These are phyloP conservation scores for Naja naja DNA, from an alignment of 2,113 vertebrate species.

Conservation along the genomic window DNA sequence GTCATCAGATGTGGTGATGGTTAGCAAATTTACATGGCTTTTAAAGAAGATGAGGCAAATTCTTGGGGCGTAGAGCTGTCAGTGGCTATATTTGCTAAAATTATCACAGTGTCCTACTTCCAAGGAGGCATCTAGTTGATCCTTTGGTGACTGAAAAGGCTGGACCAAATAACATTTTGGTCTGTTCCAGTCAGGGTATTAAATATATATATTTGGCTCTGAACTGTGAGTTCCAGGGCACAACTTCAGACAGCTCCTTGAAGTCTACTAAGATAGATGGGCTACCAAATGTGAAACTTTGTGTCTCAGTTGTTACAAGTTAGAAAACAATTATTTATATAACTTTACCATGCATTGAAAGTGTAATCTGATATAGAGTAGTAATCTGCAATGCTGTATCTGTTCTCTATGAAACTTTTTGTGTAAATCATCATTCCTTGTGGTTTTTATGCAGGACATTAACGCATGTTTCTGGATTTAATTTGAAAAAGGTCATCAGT, in stretches of 20 bases:
- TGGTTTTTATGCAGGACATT: background rate
- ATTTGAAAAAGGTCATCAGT: background rate
- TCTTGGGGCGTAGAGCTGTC: background rate
- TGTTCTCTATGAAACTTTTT: background rate
- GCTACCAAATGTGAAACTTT: background rate
- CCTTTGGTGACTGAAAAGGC: background rate
- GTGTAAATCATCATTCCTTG: background rate
- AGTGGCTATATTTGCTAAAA: background rate
- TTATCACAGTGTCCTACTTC: background rate
- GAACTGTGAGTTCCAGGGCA: background rate
- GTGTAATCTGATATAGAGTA: background rate
- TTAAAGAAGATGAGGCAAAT: background rate
- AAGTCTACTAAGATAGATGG: background rate
- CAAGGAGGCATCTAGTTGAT: background rate
- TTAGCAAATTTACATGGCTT: background rate
- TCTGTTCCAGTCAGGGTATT: background rate
- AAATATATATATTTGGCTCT: background rate
- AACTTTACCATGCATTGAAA: background rate
- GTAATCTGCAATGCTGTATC: background rate
- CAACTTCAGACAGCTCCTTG: background rate
- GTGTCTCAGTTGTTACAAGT: background rate
- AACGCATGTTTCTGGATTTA: background rate
- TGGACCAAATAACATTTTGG: background rate
- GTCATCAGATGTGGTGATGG: background rate
- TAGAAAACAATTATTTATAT: background rate